Conservation (phyloP, 92 coral and sea anemone genomes). For the Plumapathes pennacea region DNA sequence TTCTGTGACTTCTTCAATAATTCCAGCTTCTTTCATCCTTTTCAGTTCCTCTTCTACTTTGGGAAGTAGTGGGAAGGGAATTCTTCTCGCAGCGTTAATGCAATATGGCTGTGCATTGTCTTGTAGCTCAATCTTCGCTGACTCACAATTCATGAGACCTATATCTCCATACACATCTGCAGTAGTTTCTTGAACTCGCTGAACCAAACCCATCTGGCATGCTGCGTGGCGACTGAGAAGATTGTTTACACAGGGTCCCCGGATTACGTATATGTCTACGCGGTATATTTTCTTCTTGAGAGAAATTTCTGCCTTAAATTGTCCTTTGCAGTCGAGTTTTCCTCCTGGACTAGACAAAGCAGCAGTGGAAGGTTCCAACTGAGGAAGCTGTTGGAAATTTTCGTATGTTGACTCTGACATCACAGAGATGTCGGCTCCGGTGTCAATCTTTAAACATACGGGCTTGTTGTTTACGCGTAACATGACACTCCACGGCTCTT, state of each 20-base stretch:
- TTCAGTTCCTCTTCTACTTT: slow-evolving; percentile 31
- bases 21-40: slow-evolving; percentile 31
- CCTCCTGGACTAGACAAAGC: slow-evolving; percentile 33
- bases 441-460: slow-evolving; percentile 37
- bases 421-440: slow-evolving; percentile 48
- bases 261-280: slow-evolving; percentile 7
- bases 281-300: background rate
- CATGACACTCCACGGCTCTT: slow-evolving; percentile 42
- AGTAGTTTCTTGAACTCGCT: slow-evolving; percentile 16
- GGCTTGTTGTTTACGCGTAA: slow-evolving; percentile 25
- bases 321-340: slow-evolving; percentile 10
- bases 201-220: slow-evolving; percentile 2
- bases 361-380: slow-evolving; percentile 15
- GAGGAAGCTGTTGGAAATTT: slow-evolving; percentile 21
- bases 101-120: slow-evolving; percentile 32
- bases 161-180: slow-evolving; percentile 23
- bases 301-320: slow-evolving; percentile 4
- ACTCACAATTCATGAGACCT: slow-evolving; percentile 16
- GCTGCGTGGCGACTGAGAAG: slow-evolving; percentile 11
- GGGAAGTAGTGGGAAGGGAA: slow-evolving; percentile 4
- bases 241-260: slow-evolving; percentile 18
- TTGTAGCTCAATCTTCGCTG: slow-evolving; percentile 5
- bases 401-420: slow-evolving; percentile 25
- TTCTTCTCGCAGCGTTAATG: too few relatives aligned
- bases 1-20: slow-evolving; percentile 27